phyloP scores from a whole-genome alignment of 2,113 vertebrate species.

The Heloderma charlesbogerti region DNA sequence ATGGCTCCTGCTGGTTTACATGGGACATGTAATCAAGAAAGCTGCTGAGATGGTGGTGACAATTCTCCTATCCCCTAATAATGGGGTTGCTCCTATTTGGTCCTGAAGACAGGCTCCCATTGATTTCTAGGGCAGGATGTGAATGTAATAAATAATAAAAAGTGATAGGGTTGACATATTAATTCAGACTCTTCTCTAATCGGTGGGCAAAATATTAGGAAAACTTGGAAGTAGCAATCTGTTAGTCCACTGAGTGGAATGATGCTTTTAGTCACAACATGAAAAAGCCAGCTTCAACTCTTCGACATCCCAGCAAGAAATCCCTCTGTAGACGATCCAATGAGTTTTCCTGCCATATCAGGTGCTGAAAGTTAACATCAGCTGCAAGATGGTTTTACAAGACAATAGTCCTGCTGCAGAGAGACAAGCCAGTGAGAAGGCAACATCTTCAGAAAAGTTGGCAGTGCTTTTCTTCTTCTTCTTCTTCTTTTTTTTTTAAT shows the following conservation, averaged over 20 bases:
- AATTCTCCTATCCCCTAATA: neutral
- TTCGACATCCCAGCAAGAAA: neutral
- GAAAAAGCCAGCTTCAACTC: neutral
- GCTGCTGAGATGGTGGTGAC: neutral
- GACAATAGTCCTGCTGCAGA: neutral
- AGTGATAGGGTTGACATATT: neutral
- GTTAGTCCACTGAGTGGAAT: neutral
- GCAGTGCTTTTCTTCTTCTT: conserved; percentile 23
- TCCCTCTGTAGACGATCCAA: neutral
- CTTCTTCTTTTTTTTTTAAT: neutral
- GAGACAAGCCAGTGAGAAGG: neutral
- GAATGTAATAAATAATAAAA: neutral
- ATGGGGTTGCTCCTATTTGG: neutral
- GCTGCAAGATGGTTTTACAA: conserved; percentile 38
- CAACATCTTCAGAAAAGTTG: conserved; percentile 43
- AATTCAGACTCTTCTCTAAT: neutral
- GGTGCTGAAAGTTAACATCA: conserved; percentile 56
- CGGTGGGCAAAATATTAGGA: neutral
- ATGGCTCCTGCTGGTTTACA: neutral
- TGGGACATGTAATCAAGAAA: neutral
- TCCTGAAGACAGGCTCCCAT: neutral
- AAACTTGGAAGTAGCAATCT: neutral
- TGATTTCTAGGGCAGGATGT: neutral
- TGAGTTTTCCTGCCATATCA: conserved; percentile 8
- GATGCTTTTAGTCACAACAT: neutral